phyloP scores from a whole-genome alignment of 2,113 vertebrate species.

The Argyrosomus japonicus region DNA sequence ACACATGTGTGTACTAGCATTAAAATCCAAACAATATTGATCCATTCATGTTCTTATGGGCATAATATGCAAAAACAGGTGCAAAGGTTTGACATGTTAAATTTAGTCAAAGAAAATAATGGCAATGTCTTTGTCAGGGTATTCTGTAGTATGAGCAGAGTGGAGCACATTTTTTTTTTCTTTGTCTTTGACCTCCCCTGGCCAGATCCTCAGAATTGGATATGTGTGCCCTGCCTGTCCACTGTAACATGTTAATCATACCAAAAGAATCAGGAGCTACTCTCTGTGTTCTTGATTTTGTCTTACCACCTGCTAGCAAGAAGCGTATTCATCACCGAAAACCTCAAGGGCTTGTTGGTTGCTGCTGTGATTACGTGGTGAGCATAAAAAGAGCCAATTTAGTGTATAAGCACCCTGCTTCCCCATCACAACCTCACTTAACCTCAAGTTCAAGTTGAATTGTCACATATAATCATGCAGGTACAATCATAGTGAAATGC shows the following conservation, averaged over 20 bases:
- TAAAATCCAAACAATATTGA: not conserved
- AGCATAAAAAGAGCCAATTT: slow-evolving; percentile 53
- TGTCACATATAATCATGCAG: too few species aligned
- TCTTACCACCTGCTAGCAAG: slow-evolving; percentile 12
- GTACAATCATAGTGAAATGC: too few species aligned
- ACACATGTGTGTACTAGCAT: not conserved
- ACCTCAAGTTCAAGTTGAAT: not conserved
- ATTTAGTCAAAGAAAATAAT: not conserved
- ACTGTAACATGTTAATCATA: slow-evolving; percentile 7
- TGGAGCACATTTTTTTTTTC: not conserved
- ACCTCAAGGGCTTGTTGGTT: slow-evolving; percentile 30
- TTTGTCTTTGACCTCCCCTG: not conserved
- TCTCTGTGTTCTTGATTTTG: slow-evolving; percentile 27
- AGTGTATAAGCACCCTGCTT: slow-evolving; percentile 46
- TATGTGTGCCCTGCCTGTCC: not conserved
- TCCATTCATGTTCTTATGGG: too few species aligned
- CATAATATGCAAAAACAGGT: not conserved
- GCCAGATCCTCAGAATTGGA: not conserved
- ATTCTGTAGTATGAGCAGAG: not conserved
- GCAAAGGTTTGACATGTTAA: not conserved
- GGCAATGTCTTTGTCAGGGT: not conserved
- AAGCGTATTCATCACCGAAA: slow-evolving; percentile 37
- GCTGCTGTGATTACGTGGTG: slow-evolving; percentile 40
- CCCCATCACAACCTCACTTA: slow-evolving; percentile 31
- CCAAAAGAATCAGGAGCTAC: slow-evolving; percentile 10